Conservation (phyloP, 2,113 vertebrate genomes). For the Seriola rivoliana region DNA sequence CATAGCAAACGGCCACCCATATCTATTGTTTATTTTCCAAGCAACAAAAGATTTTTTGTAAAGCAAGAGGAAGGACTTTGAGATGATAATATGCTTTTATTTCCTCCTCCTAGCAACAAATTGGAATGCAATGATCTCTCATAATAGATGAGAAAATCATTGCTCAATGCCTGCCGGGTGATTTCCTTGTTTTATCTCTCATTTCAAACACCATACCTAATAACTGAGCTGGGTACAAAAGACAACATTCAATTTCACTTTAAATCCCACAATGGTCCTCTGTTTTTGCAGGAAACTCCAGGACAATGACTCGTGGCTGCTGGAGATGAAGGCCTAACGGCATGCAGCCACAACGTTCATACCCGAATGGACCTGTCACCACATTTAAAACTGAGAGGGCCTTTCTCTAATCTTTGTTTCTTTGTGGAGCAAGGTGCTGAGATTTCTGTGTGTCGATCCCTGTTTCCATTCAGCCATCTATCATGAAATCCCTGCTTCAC, state of each 20-base stretch:
- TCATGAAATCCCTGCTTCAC: constrained; percentile 10
- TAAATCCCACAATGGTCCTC: constrained; percentile 61
- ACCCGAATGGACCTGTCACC: constrained; percentile 46
- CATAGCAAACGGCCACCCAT: constrained; percentile 42
- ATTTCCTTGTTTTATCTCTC: constrained; percentile 69
- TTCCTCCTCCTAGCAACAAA: constrained; percentile 73
- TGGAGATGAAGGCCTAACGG: constrained; percentile 50
- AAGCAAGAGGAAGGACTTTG: constrained; percentile 54
- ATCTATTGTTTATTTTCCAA: constrained; percentile 63
- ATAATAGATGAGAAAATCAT: constrained; percentile 72
- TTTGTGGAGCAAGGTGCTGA: neutral
- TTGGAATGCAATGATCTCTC: constrained; percentile 77
- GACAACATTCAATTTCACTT: constrained; percentile 68
- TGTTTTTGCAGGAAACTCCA: constrained; percentile 55
- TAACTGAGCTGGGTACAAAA: constrained; percentile 52
- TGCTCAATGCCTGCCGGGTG: constrained; percentile 63
- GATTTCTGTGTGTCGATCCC: constrained; percentile 11
- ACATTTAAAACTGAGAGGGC: constrained; percentile 21
- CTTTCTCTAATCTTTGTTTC: constrained; percentile 42
- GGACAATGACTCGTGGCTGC: constrained; percentile 46
- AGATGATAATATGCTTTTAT: constrained; percentile 71
- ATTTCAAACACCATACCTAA: constrained; percentile 59
- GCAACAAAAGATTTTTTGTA: constrained; percentile 47
- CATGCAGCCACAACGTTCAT: constrained; percentile 26
- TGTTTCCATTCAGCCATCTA: neutral